These are phyloP conservation scores for Nothobranchius kuhntae DNA, from an alignment of 2,113 vertebrate genomes.

Conservation along the genomic window DNA sequence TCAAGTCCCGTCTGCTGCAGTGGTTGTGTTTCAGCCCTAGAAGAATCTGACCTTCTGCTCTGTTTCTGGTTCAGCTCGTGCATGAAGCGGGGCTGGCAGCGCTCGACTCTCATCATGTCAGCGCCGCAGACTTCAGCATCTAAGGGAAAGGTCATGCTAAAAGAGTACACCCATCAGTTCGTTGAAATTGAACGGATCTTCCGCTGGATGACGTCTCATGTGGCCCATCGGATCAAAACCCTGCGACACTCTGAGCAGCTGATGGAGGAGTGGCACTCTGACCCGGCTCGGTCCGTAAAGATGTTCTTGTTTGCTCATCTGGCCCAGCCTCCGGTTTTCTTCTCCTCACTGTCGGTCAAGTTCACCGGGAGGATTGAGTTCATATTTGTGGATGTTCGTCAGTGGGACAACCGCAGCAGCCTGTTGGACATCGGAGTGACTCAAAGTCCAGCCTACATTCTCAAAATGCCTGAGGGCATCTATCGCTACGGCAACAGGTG, in stretches of 20 bases:
- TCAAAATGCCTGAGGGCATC: slow-evolving; percentile 95
- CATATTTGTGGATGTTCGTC: slow-evolving; percentile 93
- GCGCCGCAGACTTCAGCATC: slow-evolving; percentile 96
- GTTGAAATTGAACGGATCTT: slow-evolving; percentile 92
- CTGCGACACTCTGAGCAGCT: slow-evolving; percentile 83
- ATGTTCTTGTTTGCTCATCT: slow-evolving; percentile 94
- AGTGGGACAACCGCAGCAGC: slow-evolving; percentile 88
- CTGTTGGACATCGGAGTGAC: slow-evolving; percentile 87
- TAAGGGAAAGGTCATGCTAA: slow-evolving; percentile 96
- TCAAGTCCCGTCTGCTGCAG: too few relatives aligned
- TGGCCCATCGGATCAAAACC: slow-evolving; percentile 93
- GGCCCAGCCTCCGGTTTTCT: slow-evolving; percentile 92
- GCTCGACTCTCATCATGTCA: slow-evolving; percentile 95
- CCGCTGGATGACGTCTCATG: slow-evolving; percentile 95
- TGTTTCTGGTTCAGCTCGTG: slow-evolving; percentile 84
- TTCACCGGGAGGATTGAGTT: slow-evolving; percentile 98
- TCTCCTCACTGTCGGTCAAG: slow-evolving; percentile 95
- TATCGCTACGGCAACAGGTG: slow-evolving; percentile 92
- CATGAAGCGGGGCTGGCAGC: slow-evolving; percentile 91
- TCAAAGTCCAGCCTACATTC: slow-evolving; percentile 89
- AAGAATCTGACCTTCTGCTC: not conserved
- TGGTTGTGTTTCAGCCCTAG: too few relatives aligned
- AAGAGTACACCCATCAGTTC: slow-evolving; percentile 87
- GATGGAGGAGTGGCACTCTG: slow-evolving; percentile 89
- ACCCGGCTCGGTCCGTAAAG: slow-evolving; percentile 86